phyloP scores from a whole-genome alignment of 2,797 vertebrate genomes.

The Otolemur crassicaudatus region DNA sequence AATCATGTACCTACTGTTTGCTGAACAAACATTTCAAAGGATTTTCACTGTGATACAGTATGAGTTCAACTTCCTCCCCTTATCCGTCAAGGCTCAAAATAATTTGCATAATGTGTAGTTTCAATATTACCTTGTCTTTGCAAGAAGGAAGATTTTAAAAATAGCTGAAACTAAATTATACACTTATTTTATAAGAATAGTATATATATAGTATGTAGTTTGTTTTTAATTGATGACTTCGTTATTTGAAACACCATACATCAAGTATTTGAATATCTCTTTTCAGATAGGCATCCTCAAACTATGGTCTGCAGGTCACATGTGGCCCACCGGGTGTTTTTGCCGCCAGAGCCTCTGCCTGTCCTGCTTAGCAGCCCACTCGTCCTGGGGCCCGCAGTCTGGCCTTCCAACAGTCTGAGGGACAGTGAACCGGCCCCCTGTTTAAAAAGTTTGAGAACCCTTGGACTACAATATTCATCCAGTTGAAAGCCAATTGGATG shows the following conservation, averaged over 20 bases:
- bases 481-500: not conserved
- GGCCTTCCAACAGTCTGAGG: too few relatives aligned
- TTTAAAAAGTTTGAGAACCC: too few relatives aligned
- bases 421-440: too few relatives aligned
- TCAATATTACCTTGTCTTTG: conserved; percentile 1
- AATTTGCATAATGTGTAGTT: not conserved
- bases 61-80: conserved; percentile 51
- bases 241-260: not conserved
- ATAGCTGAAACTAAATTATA: not conserved
- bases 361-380: too few relatives aligned
- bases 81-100: conserved; percentile 36
- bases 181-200: not conserved
- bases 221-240: not conserved
- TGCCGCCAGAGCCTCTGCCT: too few relatives aligned
- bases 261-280: conserved; percentile 23
- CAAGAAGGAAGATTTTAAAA: conserved; percentile 41
- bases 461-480: not conserved
- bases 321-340: too few relatives aligned
- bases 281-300: not conserved
- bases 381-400: too few relatives aligned
- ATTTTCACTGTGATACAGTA: not conserved
- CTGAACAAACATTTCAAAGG: conserved; percentile 57
- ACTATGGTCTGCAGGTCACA: too few relatives aligned
- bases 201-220: not conserved
- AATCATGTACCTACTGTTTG: conserved; percentile 3